Evolutionary conservation across 2,888 invertebrate species (phyloP), one percentile per base, ranked within the genome.

Genomic region (Drosophila nigricruria): DNA sequence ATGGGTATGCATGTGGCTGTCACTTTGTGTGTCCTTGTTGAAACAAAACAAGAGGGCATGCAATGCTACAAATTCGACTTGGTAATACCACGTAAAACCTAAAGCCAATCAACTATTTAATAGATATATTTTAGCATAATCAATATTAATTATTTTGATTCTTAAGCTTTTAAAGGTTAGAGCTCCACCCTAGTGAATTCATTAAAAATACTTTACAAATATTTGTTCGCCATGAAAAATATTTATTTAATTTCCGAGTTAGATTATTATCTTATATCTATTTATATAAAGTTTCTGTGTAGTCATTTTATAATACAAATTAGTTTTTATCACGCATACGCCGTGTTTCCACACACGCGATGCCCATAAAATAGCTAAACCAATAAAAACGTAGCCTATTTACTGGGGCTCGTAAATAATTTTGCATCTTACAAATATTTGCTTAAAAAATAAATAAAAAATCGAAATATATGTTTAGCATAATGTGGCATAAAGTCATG

Each of bases 21-120:
- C 65, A 74, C 71, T 66, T 79, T 78, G 63, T 81, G 71, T 79
- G 82, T 74, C 77, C 86, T 85, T 85, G 82, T 66, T 73, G 73
- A 69, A 74, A 70, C 79, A 77, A 78, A 77, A 77, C 76, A 78
- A 60, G 49, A 34, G 38, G 43, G 38, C 30, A 47, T 58, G 23
- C 23, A 40, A 9, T 16, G 10, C 9, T 5, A 45, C 3, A 9
- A 4, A 38, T 3, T 56, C 56, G 62, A 62, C 64, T 53, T 38
- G 14, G 1, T 4, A 2, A 59, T 50, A 73, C 74, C 63, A 3
- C 42, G 53, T 27, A 10, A 2, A 30, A 43, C n/a, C 0, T 5
- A 23, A n/a, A 9, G 9, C 2, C 18, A 32, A 18, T 47, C 18
- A 18, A 18, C 4, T 30, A 27, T 25, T 10, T 9, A 47, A 6